Conservation (phyloP, 2,888 invertebrate genomes). For the Dyspetes luteomarginatus region DNA sequence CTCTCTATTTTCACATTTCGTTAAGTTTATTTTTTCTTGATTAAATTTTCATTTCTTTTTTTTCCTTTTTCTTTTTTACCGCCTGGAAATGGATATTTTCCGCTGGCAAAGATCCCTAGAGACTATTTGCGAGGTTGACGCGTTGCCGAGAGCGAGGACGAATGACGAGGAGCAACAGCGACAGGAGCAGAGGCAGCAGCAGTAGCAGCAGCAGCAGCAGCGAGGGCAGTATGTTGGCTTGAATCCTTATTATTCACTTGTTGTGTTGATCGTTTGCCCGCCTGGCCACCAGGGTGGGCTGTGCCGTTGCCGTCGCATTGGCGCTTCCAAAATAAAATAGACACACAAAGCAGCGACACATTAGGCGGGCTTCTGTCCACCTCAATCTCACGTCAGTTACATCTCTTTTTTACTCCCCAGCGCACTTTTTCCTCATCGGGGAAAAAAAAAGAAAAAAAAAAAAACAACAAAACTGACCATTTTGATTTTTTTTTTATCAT, state of each 20-base stretch:
- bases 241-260: constrained; percentile 73
- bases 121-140: constrained; percentile 65
- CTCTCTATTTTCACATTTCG: neutral
- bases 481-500: constrained; percentile 48
- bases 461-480: no score
- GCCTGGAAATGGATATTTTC: neutral
- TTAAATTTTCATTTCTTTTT: constrained; percentile 15
- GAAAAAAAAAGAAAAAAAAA: no score
- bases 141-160: constrained; percentile 54
- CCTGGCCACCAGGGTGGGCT: constrained; percentile 76
- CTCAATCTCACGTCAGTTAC: constrained; percentile 12
- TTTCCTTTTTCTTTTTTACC: neutral
- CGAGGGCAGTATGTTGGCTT: constrained; percentile 51
- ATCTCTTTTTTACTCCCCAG: no score
- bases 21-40: neutral
- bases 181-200: no score
- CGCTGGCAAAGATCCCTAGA: neutral
- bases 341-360: constrained; percentile 80
- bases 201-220: no score
- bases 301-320: constrained; percentile 78
- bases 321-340: constrained; percentile 78
- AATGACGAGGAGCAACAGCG: no score
- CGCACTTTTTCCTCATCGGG: no score
- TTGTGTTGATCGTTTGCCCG: constrained; percentile 78
- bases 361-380: constrained; percentile 71